Evolutionary conservation across 2,888 invertebrate genomes (phyloP), one percentile per base, ranked within the genome.

Genomic region (Byasa hedistus): DNA sequence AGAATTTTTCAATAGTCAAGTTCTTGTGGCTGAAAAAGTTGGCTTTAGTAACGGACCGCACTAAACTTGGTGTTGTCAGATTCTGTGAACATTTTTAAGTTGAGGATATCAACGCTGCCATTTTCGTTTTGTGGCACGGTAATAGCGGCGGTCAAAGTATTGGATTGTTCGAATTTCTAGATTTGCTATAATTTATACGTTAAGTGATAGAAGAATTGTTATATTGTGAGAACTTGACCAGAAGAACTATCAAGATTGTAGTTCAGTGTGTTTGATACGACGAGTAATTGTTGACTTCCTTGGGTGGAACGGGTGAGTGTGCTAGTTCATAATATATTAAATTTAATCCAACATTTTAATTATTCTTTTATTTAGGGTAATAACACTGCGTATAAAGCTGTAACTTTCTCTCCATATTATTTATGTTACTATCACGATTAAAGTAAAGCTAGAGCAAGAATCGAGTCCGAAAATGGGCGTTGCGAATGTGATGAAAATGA

Each of bases 91-190:
- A 66, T 61, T 69, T 69, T 66, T 59, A 57, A 61, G 52, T 66
- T 66, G 54, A 61, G 58, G 64, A 75, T 59, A 70, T 75, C 81
- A 81, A 82, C 87, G 91, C 91, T 91, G 91, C 91, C 91, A 91
- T 91, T 91, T 91, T 91, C 91, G 89, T 90, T 91, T 90, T 91
- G 89, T 89, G 89, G 85, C 89, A 91, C 86, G 84, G 85, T 80
- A 82, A 84, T 74, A 74, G 87, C 86, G 87, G 91, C 82, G 81
- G 86, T 83, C 77, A 78, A 77, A 81, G 81, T 82, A 79, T 81
- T 80, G 79, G 79, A 81, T 83, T 80, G 72, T 71, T 75, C 70
- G 66, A 81, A 81, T 74, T 82, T 80, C 72, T 76, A 68, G 72
- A 73, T 74, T 75, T 75, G 76, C 79, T 78, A 77, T 79, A 78